phyloP scores from a whole-genome alignment of 2,888 invertebrate species.

The Euplagia quadripunctaria region DNA sequence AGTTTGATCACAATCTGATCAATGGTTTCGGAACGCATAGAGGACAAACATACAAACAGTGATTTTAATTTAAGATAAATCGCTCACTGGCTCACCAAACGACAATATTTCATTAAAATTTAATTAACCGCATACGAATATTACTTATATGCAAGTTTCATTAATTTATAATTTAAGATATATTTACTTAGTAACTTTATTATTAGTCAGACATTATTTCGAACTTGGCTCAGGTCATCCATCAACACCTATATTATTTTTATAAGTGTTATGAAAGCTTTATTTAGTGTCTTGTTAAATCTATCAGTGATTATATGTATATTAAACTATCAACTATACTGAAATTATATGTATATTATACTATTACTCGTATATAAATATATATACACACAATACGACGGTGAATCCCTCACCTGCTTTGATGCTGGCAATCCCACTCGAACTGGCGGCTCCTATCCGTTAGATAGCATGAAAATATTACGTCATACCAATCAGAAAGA shows the following conservation, averaged over 20 bases:
- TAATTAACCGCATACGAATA: too few relatives aligned
- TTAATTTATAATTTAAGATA: not conserved
- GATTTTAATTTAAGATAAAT: too few relatives aligned
- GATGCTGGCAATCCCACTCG: constrained; percentile 74
- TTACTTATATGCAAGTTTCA: not conserved
- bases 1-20: too few relatives aligned
- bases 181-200: not conserved
- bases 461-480: constrained; percentile 71
- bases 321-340: not conserved
- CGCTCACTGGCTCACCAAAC: too few relatives aligned
- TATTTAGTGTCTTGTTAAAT: not conserved
- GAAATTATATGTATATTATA: too few relatives aligned
- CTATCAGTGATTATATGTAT: not conserved
- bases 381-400: constrained; percentile 7
- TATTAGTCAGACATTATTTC: too few relatives aligned
- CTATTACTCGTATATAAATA: not conserved
- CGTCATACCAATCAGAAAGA: constrained; percentile 32
- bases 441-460: constrained; percentile 77
- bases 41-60: too few relatives aligned
- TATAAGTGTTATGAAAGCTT: not conserved
- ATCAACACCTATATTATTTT: not conserved
- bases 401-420: constrained; percentile 83
- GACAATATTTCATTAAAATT: too few relatives aligned
- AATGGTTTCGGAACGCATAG: too few relatives aligned
- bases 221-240: not conserved